phyloP scores from a whole-genome alignment of 2,888 invertebrate genomes.

The Polymixis lichenea region DNA sequence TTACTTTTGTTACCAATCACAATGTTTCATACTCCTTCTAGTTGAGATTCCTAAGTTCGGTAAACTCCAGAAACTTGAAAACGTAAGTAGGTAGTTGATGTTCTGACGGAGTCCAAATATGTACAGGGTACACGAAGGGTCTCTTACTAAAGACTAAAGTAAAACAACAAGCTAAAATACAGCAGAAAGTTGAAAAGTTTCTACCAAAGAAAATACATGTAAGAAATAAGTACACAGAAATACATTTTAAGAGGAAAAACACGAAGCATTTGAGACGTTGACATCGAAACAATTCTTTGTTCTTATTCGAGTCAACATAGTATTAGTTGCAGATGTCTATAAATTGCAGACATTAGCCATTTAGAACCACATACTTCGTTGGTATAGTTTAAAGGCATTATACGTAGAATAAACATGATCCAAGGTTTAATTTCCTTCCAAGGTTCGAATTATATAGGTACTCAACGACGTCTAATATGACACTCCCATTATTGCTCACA shows the following conservation, averaged over 20 bases:
- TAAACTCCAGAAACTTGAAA: background rate
- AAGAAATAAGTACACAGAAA: conserved; percentile 40
- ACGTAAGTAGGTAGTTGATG: background rate
- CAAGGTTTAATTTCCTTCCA: background rate
- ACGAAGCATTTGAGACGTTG: conserved; percentile 23
- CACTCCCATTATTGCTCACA: no score
- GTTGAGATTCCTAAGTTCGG: background rate
- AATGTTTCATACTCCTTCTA: background rate
- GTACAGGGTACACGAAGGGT: conserved; percentile 16
- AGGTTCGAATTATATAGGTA: background rate
- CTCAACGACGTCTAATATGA: background rate
- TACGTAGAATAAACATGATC: background rate
- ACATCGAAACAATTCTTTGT: conserved; percentile 29
- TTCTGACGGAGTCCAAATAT: conserved; percentile 4
- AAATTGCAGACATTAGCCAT: conserved; percentile 52
- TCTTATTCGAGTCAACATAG: conserved; percentile 48
- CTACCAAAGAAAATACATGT: conserved; percentile 17
- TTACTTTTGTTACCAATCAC: background rate
- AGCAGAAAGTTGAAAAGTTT: conserved; percentile 31
- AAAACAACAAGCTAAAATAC: conserved; percentile 27
- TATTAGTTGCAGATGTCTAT: conserved; percentile 62
- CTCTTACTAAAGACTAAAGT: conserved; percentile 24
- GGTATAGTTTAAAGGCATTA: background rate
- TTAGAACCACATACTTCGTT: conserved; percentile 1
- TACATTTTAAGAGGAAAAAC: conserved; percentile 28